Conservation (phyloP, 2,113 vertebrate genomes). For the Semnopithecus entellus region DNA sequence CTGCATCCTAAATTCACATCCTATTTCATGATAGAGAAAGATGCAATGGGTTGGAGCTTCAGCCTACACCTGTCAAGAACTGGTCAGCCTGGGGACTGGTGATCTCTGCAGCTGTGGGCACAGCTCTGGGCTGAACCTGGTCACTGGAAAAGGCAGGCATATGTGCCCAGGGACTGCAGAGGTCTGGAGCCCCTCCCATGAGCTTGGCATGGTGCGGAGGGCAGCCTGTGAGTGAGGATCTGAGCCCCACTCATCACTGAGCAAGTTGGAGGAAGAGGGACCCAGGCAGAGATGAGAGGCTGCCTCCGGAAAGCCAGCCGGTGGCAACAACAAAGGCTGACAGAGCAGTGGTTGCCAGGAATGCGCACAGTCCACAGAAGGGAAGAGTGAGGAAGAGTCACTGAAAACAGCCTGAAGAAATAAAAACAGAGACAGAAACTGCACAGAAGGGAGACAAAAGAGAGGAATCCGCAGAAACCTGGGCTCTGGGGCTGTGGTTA, state of each 20-base stretch:
- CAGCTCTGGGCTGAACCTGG: background rate
- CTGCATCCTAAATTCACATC: background rate
- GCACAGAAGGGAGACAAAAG: background rate
- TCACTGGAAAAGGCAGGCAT: too few species aligned
- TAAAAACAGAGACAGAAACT: background rate
- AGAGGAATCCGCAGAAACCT: background rate
- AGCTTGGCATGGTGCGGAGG: background rate
- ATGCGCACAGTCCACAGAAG: background rate
- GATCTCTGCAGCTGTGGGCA: background rate
- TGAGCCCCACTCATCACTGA: background rate
- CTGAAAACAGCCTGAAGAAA: background rate
- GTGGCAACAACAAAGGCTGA: background rate
- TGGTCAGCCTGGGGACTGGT: background rate
- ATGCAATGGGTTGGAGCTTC: background rate
- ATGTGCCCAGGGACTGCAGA: too few species aligned
- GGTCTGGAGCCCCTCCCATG: background rate
- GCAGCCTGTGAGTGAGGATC: too few species aligned
- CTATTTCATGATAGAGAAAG: background rate
- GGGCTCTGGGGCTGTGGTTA: accelerated
- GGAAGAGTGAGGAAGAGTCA: background rate
- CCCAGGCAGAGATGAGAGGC: background rate
- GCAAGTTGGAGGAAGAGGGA: background rate
- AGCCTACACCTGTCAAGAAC: background rate
- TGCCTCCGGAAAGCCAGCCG: background rate
- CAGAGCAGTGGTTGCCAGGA: background rate